These are phyloP conservation scores for Menidia beryllina DNA, from an alignment of 2,113 vertebrate genomes.

Conservation along the genomic window DNA sequence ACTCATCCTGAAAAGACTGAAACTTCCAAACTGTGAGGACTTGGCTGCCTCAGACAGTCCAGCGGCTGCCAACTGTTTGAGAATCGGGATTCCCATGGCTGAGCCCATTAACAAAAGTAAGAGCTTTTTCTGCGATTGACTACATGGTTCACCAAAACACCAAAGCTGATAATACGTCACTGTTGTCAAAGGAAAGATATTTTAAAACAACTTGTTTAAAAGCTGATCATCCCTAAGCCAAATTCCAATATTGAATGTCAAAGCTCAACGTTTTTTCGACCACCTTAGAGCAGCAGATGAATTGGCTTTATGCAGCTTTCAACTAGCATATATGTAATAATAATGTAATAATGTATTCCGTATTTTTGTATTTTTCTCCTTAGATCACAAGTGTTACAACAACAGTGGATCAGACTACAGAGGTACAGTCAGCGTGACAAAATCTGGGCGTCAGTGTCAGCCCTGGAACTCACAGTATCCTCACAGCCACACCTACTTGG, in stretches of 20 bases:
- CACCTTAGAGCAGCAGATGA: background rate
- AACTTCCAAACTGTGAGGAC: constrained; percentile 97
- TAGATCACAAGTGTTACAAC: constrained; percentile 98
- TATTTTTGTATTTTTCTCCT: background rate
- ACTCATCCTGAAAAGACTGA: constrained; percentile 95
- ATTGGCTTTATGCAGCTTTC: background rate
- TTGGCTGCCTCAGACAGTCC: constrained; percentile 91
- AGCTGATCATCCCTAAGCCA: too few species aligned
- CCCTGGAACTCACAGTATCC: constrained; percentile 99
- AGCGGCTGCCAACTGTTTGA: constrained; percentile 91
- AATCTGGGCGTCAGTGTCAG: constrained; percentile 95
- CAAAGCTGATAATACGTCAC: background rate
- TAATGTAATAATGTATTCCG: too few species aligned
- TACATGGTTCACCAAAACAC: background rate
- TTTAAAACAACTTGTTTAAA: background rate
- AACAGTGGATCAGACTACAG: constrained; percentile 92
- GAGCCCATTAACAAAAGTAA: constrained; percentile 98
- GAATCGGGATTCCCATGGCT: constrained; percentile 96
- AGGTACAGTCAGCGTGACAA: constrained; percentile 92
- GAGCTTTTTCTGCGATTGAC: constrained; percentile 30
- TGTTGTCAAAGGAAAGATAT: background rate
- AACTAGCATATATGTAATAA: too few species aligned
- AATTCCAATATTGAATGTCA: background rate
- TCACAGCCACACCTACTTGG: constrained; percentile 92
- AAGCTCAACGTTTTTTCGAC: background rate